Percentiles rank a stretch among this genome's conserved stretches.
phyloP scores from a whole-genome alignment of 2,888 invertebrate genomes.

The Morinoia aosen region DNA sequence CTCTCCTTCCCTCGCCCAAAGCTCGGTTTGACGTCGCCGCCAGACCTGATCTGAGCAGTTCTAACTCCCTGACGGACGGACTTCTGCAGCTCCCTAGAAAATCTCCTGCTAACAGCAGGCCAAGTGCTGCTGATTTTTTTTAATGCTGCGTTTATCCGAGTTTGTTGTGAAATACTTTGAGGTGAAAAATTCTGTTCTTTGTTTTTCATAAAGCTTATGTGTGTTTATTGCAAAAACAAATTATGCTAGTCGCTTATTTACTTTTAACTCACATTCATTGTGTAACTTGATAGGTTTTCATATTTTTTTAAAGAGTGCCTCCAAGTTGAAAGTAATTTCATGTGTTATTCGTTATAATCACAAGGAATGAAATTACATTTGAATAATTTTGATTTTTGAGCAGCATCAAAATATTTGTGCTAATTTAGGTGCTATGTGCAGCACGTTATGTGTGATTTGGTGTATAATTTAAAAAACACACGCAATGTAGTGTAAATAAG shows the following conservation, averaged over 20 bases:
- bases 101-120: conserved; percentile 23
- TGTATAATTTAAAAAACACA: neutral
- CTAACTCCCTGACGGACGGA: conserved; percentile 60
- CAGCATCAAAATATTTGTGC: neutral
- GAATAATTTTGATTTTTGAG: no score
- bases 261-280: neutral
- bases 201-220: neutral
- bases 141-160: neutral
- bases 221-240: neutral
- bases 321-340: neutral
- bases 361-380: no score
- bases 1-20: neutral
- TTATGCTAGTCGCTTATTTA: neutral
- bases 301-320: neutral
- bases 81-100: conserved; percentile 60
- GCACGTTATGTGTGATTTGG: neutral
- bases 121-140: conserved; percentile 65
- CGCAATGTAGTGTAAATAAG: neutral
- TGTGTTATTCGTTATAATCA: neutral
- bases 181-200: neutral
- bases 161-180: neutral
- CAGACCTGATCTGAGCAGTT: neutral
- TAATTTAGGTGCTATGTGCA: neutral
- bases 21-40: neutral
- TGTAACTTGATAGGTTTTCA: neutral